Base-by-base conservation (phyloP, 2,113 vertebrate genomes). In the Halichoerus grypus region DNA sequence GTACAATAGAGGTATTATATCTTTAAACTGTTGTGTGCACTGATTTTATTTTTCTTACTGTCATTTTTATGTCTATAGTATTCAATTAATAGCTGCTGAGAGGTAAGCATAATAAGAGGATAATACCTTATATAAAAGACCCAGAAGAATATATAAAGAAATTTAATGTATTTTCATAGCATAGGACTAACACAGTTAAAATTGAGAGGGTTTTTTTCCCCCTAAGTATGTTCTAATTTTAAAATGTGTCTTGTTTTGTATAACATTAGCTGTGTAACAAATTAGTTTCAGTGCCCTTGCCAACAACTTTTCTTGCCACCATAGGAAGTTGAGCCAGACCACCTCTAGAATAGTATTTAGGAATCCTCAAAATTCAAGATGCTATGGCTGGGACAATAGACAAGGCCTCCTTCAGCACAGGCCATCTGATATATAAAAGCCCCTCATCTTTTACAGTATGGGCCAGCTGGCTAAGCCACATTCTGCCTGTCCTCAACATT, bases 51-150 rank as follows among this genome's bases (percentile, higher is more conserved):
- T 87, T 91, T 81, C 36, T 91, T 88, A 53, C 33, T 92, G 1
- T 86, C 9, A 86, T 93, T 96, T 98, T 84, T 88, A 49, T 89
- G 15, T 93, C 33, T 94, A 0, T 81, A 57, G 22, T 83, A 67
- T 69, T 16, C 14, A 82, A n/a, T 83, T 57, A 95, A 76, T 84
- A 85, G 36, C 90, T 94, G 18, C 57, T 87, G 36, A 53, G 77
- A 94, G 89, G 7, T 65, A 90, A 90, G 51, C 55, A 81, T 91
- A 7, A 85, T 83, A 69, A 16, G 9, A 53, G 9, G 26, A 46
- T 94, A 67, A 98, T 98, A 5, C 96, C 98, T 49, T 98, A 98
- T 85, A 91, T 98, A 87, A 99, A 99, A 97, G 98, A 99, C 59
- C 28, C 98, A 69, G 97, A 99, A 95, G 98, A 99, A 97, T 79